Conservation (phyloP, 2,113 vertebrate species). For the Cyrtonyx montezumae region DNA sequence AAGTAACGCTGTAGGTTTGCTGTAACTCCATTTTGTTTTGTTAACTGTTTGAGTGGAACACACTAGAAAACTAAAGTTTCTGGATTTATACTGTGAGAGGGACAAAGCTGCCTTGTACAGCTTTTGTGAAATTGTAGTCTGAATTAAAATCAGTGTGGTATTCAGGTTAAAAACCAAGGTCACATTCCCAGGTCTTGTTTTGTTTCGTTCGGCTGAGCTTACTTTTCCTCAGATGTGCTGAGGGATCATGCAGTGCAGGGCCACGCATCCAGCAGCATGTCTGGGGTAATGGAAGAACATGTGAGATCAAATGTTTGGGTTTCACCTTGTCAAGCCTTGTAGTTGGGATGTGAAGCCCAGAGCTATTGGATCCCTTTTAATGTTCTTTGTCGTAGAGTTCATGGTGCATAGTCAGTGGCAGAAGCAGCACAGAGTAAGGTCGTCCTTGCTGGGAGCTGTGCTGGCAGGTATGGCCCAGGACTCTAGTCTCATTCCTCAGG, state of each 20-base stretch:
- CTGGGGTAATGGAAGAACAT: rapidly evolving
- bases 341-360: not conserved
- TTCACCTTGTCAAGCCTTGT: not conserved
- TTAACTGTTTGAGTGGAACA: not conserved
- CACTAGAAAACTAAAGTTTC: not conserved
- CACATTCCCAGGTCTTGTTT: not conserved
- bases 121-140: not conserved
- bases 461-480: not conserved
- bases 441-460: not conserved
- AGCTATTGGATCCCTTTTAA: not conserved
- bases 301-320: not conserved
- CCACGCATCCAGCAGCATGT: rapidly evolving
- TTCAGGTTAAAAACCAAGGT: not conserved
- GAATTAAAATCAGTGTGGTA: not conserved
- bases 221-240: not conserved
- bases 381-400: not conserved
- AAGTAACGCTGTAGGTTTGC: not conserved
- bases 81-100: not conserved
- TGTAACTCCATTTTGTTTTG: not conserved
- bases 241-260: not conserved
- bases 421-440: rapidly evolving
- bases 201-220: not conserved
- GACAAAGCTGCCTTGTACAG: not conserved
- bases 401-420: not conserved
- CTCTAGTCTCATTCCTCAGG: not conserved